Conservation (phyloP, 1,140 invertebrate genomes). For the Vanessa atalanta region DNA sequence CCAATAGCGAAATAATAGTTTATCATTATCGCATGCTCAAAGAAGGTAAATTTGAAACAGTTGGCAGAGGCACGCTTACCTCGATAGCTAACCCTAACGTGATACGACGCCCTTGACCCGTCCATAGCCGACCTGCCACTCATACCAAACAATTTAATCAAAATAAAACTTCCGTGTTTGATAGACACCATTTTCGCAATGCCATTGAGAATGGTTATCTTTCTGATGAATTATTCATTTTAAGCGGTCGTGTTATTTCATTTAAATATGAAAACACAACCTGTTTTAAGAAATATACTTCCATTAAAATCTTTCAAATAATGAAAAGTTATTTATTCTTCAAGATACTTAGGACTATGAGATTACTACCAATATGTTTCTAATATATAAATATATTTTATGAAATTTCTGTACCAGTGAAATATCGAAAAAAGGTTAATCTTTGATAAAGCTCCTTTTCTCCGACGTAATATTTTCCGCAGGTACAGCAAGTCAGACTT, state of each 20-base stretch:
- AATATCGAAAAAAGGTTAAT: no score
- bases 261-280: background rate
- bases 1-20: slow-evolving; percentile 2
- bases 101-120: slow-evolving; percentile 31
- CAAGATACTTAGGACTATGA: no score
- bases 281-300: background rate
- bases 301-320: background rate
- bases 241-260: background rate
- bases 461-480: background rate
- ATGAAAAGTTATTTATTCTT: background rate
- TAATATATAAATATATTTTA: no score
- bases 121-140: slow-evolving; percentile 17
- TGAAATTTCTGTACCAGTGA: no score
- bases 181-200: slow-evolving; percentile 23
- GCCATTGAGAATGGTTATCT: slow-evolving; percentile 16
- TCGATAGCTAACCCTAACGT: slow-evolving; percentile 28
- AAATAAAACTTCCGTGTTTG: slow-evolving; percentile 38
- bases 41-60: slow-evolving; percentile 16
- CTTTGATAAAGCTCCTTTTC: background rate
- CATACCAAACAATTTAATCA: slow-evolving; percentile 33
- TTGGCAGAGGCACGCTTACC: slow-evolving; percentile 20
- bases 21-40: slow-evolving; percentile 20
- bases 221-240: background rate
- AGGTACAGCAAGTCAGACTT: background rate
- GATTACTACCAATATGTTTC: no score